phyloP scores from a whole-genome alignment of 2,113 vertebrate genomes.

The Syngnathus floridae region DNA sequence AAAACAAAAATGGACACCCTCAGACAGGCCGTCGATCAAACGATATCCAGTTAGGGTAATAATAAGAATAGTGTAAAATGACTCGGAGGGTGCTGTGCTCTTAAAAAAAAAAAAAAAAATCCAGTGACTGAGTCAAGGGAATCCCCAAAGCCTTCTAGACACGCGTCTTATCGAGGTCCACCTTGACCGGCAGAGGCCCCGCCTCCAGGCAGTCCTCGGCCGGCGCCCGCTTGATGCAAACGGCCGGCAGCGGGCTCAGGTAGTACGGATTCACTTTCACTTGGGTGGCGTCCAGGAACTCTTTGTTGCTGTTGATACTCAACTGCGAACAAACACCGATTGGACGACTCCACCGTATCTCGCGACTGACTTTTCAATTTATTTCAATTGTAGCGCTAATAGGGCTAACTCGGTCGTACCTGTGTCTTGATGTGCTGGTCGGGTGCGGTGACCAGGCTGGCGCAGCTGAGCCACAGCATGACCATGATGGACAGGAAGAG shows the following conservation, averaged over 20 bases:
- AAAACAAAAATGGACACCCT: constrained; percentile 23
- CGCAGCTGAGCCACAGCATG: constrained; percentile 97
- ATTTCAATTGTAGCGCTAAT: background rate
- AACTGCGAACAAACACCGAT: constrained; percentile 57
- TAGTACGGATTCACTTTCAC: constrained; percentile 72
- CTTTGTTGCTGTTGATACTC: constrained; percentile 89
- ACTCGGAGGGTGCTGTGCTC: constrained; percentile 50
- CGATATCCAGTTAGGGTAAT: background rate
- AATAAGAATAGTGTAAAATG: background rate
- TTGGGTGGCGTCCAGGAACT: constrained; percentile 76
- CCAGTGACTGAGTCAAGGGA: constrained; percentile 26
- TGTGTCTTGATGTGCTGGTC: constrained; percentile 89
- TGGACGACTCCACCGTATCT: background rate
- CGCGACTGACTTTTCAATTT: background rate
- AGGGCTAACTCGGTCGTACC: constrained; percentile 59
- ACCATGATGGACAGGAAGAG: constrained; percentile 93
- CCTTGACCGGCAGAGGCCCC: constrained; percentile 83
- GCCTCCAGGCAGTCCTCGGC: constrained; percentile 68
- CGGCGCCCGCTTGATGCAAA: constrained; percentile 70
- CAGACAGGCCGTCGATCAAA: constrained; percentile 26
- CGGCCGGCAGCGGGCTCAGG: constrained; percentile 73
- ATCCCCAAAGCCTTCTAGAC: constrained; percentile 60
- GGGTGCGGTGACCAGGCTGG: constrained; percentile 86
- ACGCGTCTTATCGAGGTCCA: constrained; percentile 81
- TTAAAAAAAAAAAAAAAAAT: constrained; percentile 38